Conservation (phyloP, 2,113 vertebrate species). For the Girardinichthys multiradiatus region DNA sequence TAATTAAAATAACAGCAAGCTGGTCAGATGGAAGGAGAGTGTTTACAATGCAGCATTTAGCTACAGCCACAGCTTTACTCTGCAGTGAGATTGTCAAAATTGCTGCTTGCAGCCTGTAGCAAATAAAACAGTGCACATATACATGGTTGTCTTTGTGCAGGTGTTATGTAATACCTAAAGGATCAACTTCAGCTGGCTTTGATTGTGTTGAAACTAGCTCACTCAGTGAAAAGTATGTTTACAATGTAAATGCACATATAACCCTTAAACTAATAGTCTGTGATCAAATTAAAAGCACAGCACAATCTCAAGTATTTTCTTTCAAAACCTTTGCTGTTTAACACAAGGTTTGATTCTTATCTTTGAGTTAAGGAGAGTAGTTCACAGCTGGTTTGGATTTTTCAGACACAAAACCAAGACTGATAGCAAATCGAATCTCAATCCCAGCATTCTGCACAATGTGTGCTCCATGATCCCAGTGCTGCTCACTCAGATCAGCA, state of each 20-base stretch:
- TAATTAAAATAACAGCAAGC: conserved; percentile 25
- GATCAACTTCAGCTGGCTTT: conserved; percentile 12
- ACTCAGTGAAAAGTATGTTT: neutral
- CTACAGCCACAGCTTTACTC: neutral
- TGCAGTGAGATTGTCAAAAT: neutral
- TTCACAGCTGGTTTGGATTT: neutral
- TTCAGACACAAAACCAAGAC: conserved; percentile 2
- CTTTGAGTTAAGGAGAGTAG: neutral
- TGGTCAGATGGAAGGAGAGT: conserved; percentile 7
- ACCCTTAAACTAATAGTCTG: neutral
- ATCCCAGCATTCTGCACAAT: conserved; percentile 12
- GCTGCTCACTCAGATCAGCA: conserved; percentile 5
- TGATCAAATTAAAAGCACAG: neutral
- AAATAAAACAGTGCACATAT: conserved; percentile 10
- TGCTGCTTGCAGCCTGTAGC: conserved; percentile 11
- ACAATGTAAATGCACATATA: neutral
- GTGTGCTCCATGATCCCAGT: conserved; percentile 4
- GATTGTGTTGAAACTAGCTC: conserved; percentile 5
- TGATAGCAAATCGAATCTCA: conserved; percentile 16
- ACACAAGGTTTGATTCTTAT: neutral
- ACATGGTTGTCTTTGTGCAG: conserved; percentile 19
- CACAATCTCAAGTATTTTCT: neutral
- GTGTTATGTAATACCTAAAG: neutral
- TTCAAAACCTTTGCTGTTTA: neutral
- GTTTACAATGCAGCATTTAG: conserved; percentile 14